These are phyloP conservation scores for Scelioninae gen. 1 DNA, from an alignment of 2,888 invertebrate genomes.

Conservation along the genomic window DNA sequence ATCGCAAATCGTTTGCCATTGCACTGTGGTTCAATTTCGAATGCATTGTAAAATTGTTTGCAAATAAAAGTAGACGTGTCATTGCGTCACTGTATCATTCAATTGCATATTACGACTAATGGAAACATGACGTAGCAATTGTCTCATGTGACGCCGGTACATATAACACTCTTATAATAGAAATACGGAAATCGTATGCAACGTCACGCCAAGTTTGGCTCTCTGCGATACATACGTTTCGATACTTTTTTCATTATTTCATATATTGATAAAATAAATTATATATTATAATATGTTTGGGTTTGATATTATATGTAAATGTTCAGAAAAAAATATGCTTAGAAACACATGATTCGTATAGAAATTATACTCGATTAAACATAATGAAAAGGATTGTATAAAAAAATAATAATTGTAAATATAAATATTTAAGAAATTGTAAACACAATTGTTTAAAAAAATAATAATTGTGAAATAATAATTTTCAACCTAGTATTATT, in stretches of 20 bases:
- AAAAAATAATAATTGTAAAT: too few relatives aligned
- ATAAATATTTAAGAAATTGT: too few relatives aligned
- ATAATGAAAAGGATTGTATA: too few relatives aligned
- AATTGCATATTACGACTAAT: conserved; percentile 54
- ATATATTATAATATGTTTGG: too few relatives aligned
- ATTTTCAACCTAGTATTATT: too few relatives aligned
- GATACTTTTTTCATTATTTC: conserved; percentile 36
- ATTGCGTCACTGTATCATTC: conserved; percentile 46
- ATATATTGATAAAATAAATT: too few relatives aligned
- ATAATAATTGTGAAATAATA: too few relatives aligned
- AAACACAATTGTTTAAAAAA: too few relatives aligned
- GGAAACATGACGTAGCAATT: conserved; percentile 64
- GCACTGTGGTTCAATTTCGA: conserved; percentile 24
- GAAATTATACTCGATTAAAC: too few relatives aligned
- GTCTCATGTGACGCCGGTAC: conserved; percentile 50
- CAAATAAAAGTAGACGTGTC: conserved; percentile 31
- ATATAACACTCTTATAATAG: conserved; percentile 31
- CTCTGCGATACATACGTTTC: conserved; percentile 49
- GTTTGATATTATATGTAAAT: too few relatives aligned
- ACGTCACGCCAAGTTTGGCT: conserved; percentile 45
- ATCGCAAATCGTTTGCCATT: conserved; percentile 23
- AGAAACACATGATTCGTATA: too few relatives aligned
- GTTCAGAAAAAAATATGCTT: too few relatives aligned
- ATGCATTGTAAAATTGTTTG: conserved; percentile 49
- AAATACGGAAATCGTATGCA: conserved; percentile 57